A percentile compares a stretch with the other conserved stretches of the same genome.
Conservation (phyloP, 2,113 vertebrate species). For the Bubo bubo region DNA sequence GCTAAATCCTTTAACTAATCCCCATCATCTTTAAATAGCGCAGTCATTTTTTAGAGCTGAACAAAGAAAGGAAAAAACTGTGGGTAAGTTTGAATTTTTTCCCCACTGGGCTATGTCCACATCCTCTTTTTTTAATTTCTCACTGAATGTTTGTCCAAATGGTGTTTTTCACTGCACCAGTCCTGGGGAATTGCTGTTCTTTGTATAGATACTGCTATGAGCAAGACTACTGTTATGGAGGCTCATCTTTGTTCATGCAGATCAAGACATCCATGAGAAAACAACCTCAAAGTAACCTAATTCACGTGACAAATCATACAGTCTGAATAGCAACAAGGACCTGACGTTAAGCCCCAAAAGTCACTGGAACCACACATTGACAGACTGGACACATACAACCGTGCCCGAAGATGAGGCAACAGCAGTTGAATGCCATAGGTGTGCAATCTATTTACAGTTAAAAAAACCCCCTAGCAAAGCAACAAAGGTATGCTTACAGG, state of each 20-base stretch:
- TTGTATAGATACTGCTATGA: neutral
- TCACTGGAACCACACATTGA: neutral
- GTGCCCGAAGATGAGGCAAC: neutral
- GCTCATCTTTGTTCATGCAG: neutral
- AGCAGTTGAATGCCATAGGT: neutral
- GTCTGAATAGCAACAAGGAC: neutral
- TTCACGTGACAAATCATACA: neutral
- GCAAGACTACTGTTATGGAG: neutral
- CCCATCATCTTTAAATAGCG: neutral
- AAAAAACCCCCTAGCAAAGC: neutral
- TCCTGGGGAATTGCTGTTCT: neutral
- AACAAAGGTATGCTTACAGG: neutral
- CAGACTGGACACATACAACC: neutral
- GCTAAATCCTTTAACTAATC: constrained; percentile 49
- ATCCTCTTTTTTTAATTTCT: neutral
- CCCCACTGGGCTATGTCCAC: neutral
- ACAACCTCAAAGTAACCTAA: neutral
- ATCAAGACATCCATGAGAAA: neutral
- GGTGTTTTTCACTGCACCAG: neutral
- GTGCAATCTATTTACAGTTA: neutral
- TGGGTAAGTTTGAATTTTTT: neutral
- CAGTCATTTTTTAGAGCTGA: neutral
- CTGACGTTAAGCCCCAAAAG: neutral
- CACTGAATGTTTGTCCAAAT: neutral
- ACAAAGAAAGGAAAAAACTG: neutral